These are phyloP conservation scores for Patella pellucida DNA, from an alignment of 2,888 invertebrate species.

Conservation along the genomic window DNA sequence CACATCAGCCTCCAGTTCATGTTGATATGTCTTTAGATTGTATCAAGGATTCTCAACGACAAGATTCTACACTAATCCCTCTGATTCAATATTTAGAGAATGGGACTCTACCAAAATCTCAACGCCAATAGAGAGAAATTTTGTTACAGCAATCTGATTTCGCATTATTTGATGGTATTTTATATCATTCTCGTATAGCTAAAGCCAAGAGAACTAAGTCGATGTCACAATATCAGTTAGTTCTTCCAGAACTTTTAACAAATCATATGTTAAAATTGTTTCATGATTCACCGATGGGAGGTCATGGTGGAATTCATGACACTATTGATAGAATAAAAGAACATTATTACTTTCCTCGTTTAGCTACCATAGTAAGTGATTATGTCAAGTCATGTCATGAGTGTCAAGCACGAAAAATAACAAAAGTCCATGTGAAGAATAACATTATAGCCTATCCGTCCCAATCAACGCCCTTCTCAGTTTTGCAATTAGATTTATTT, in stretches of 20 bases:
- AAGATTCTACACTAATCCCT: conserved; percentile 4
- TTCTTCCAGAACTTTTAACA: conserved; percentile 25
- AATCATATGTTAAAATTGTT: conserved; percentile 23
- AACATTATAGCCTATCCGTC: conserved; percentile 21
- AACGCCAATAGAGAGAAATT: conserved; percentile 25
- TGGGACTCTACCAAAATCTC: conserved; percentile 22
- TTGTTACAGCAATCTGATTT: conserved; percentile 30
- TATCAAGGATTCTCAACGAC: conserved; percentile 9
- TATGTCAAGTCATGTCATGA: conserved; percentile 23
- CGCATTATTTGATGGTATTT: conserved; percentile 23
- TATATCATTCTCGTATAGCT: conserved; percentile 28
- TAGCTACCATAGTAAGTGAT: conserved; percentile 21
- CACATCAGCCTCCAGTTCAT: neutral
- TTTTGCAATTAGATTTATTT: conserved; percentile 28
- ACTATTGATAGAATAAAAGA: conserved; percentile 26
- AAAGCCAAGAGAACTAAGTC: conserved; percentile 27
- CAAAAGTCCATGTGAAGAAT: conserved; percentile 16
- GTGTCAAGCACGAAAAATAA: conserved; percentile 26
- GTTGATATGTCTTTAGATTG: neutral
- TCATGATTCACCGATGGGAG: conserved; percentile 29
- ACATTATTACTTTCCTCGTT: conserved; percentile 24
- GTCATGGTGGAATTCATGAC: conserved; percentile 31
- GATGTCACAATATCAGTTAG: conserved; percentile 26
- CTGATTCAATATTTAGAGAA: conserved; percentile 16
- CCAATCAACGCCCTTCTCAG: conserved; percentile 23